A percentile compares a stretch with the other conserved stretches of the same genome.
Evolutionary conservation across 2,797 vertebrate genomes (phyloP).

Genomic region (Anguilla megastoma): DNA sequence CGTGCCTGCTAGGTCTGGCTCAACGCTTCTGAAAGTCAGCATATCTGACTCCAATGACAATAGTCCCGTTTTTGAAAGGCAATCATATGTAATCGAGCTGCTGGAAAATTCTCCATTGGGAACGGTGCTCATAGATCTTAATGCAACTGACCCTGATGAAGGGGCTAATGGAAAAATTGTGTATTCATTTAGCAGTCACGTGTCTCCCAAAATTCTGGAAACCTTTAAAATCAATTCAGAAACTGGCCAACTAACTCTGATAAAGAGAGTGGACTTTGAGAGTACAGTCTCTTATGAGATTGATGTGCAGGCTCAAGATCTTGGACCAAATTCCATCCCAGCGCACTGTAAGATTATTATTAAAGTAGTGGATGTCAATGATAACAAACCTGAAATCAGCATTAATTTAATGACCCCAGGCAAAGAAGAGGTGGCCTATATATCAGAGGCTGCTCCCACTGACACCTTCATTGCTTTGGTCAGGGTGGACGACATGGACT

Average conservation of each 20-base stretch:
- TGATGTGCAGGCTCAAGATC: conserved; percentile 91
- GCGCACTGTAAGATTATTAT: conserved; percentile 96
- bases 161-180: conserved; percentile 92
- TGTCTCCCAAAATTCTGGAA: conserved; percentile 87
- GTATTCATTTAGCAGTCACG: conserved; percentile 93
- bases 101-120: conserved; percentile 85
- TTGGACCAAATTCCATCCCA: conserved; percentile 95
- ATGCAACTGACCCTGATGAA: conserved; percentile 96
- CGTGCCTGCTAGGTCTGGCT: conserved; percentile 85
- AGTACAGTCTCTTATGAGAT: conserved; percentile 87
- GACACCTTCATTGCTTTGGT: conserved; percentile 95
- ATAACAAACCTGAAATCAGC: conserved; percentile 95
- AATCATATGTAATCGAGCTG: conserved; percentile 82
- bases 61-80: conserved; percentile 88
- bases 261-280: conserved; percentile 94
- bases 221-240: conserved; percentile 91
- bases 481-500: conserved; percentile 87
- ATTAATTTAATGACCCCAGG: conserved; percentile 93
- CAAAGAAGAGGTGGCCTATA: conserved; percentile 89
- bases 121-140: conserved; percentile 88
- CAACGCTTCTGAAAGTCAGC: conserved; percentile 88
- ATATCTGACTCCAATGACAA: conserved; percentile 98
- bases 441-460: conserved; percentile 87
- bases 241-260: conserved; percentile 86
- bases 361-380: conserved; percentile 92